Base-by-base conservation (phyloP, 35 echinoderm and acorn worm genomes). In the Patiria miniata region DNA sequence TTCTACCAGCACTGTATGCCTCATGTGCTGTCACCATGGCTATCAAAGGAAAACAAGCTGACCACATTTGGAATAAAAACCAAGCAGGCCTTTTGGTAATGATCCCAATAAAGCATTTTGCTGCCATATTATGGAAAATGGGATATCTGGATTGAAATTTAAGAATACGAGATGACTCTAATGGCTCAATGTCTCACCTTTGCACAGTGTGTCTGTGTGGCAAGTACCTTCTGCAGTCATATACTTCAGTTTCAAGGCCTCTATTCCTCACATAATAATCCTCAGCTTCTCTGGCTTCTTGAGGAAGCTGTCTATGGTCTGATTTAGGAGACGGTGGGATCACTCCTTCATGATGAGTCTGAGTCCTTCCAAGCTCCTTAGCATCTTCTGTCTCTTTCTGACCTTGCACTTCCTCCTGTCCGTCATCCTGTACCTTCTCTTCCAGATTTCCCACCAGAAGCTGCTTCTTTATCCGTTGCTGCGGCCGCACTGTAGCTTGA, bases 141-240 rank as follows among this genome's bases (percentile, higher is more conserved):
- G n/a, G n/a, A n/a, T n/a, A n/a, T n/a, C n/a, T n/a, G n/a, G n/a
- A n/a, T n/a, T n/a, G n/a, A n/a, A n/a, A n/a, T n/a, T n/a, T n/a
- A n/a, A n/a, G n/a, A n/a, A n/a, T n/a, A n/a, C n/a, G n/a, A n/a
- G n/a, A n/a, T n/a, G n/a, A n/a, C n/a, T n/a, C 4, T 47, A 47
- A 47, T 47, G 42, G 42, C 42, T 47, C 4, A 47, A 47, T 12
- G 42, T 6, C 90, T 81, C 52, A 93, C 91, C 86, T 80, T 58
- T 85, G 40, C 0, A 93, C 69, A 37, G 78, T 57, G 34, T 76
- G 84, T 8, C 61, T 80, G 73, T 84, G 80, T 4, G 87, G 87
- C 39, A 90, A 77, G 47, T 90, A 89, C 50, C 92, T 89, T 61
- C 87, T 84, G 40, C 92, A 94, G 57, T 94, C 92, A 90, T 94